Conservation (phyloP, 2,888 invertebrate genomes). For the Sphaeridia pumilis region DNA sequence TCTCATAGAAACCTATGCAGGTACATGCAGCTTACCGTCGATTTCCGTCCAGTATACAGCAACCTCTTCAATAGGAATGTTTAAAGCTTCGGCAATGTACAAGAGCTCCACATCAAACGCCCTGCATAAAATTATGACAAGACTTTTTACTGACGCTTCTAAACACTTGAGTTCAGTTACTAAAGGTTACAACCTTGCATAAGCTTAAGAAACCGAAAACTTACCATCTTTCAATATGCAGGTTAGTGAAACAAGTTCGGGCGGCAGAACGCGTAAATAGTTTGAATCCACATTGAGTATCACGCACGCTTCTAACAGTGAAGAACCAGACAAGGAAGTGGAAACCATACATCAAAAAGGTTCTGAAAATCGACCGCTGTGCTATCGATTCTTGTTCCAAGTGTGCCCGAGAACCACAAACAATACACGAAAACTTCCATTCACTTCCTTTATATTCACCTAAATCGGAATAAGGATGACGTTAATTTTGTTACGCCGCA, state of each 20-base stretch:
- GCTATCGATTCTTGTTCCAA: slow-evolving; percentile 85
- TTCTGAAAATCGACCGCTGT: slow-evolving; percentile 59
- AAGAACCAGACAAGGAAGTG: slow-evolving; percentile 90
- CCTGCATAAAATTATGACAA: slow-evolving; percentile 52
- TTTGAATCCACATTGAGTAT: slow-evolving; percentile 99
- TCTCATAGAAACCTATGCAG: too few species aligned
- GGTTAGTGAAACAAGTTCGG: slow-evolving; percentile 60
- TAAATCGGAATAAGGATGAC: slow-evolving; percentile 20
- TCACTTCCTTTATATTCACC: slow-evolving; percentile 23
- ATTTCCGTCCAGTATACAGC: slow-evolving; percentile 94
- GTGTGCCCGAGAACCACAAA: slow-evolving; percentile 91
- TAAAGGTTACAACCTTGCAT: neutral
- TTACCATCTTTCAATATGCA: slow-evolving; percentile 95
- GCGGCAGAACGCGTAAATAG: slow-evolving; percentile 78
- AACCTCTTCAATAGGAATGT: slow-evolving; percentile 75
- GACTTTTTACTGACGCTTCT: too few species aligned
- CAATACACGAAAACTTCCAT: slow-evolving; percentile 47
- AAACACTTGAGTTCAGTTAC: too few species aligned
- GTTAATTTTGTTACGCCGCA: too few species aligned
- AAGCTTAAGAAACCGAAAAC: too few species aligned
- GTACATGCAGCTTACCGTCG: slow-evolving; percentile 66
- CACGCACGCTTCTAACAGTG: slow-evolving; percentile 75
- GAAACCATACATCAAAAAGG: slow-evolving; percentile 92
- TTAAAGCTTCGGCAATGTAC: slow-evolving; percentile 74
- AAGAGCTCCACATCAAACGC: slow-evolving; percentile 98